phyloP scores from a whole-genome alignment of 2,797 vertebrate genomes.

The Garrulus glandarius region DNA sequence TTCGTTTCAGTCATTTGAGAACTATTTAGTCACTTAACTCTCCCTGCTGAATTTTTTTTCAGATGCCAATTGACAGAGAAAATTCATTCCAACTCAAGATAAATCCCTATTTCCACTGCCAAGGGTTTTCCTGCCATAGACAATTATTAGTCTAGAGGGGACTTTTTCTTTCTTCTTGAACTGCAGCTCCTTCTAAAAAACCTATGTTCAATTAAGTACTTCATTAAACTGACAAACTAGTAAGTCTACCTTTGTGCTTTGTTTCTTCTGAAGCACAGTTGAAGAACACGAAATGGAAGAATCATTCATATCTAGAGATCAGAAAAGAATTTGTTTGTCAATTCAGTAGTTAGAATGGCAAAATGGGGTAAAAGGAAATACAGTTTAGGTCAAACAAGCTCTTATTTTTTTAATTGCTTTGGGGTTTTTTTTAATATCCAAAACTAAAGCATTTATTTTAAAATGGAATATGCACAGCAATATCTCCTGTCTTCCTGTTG shows the following conservation, averaged over 20 bases:
- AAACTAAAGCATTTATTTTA: not conserved
- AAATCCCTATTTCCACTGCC: slow-evolving; percentile 55
- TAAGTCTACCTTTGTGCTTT: slow-evolving; percentile 36
- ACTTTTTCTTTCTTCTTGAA: slow-evolving; percentile 49
- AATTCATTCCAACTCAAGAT: slow-evolving; percentile 61
- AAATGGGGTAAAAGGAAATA: accelerated
- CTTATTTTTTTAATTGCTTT: accelerated
- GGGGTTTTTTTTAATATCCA: not conserved
- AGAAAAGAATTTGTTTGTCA: not conserved
- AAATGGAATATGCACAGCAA: not conserved
- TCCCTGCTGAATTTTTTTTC: slow-evolving; percentile 52
- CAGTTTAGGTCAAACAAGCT: not conserved
- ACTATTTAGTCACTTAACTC: slow-evolving; percentile 60
- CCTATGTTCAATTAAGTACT: slow-evolving; percentile 45
- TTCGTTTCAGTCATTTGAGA: slow-evolving; percentile 68
- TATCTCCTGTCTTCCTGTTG: not conserved
- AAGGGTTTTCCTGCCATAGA: slow-evolving; percentile 56
- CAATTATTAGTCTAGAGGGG: slow-evolving; percentile 57
- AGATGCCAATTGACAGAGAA: slow-evolving; percentile 59
- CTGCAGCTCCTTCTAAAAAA: slow-evolving; percentile 55
- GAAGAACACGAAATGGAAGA: slow-evolving; percentile 3
- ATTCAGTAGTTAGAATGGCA: not conserved
- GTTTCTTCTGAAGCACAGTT: slow-evolving; percentile 7
- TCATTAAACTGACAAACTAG: slow-evolving; percentile 55
- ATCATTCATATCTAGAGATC: not conserved